Base-by-base conservation (phyloP, 2,888 invertebrate species). In the Eilema griseolum region DNA sequence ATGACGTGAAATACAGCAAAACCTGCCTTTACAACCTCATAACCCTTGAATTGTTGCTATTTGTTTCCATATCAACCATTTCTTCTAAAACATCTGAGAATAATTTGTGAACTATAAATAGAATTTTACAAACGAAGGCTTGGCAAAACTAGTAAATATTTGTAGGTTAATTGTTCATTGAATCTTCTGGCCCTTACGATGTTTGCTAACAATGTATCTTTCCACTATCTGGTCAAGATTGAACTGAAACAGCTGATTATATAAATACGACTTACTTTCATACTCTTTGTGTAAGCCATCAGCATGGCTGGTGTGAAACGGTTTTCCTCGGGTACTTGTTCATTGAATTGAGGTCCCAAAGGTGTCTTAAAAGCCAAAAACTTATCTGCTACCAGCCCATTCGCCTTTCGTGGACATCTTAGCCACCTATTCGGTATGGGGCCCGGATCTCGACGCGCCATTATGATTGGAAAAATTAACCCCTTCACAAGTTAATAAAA, bases 281-380 rank as follows among this genome's bases (percentile, higher is more conserved):
- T 96, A 73, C 96, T 96, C 91, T 97, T 98, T 88, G 98, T 96
- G 66, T 97, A 97, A 61, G 96, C 96, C 83, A 99, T 97, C 56
- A 99, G 94, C 98, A 99, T 99, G 66, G 97, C 96, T 0, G 99
- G 97, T 52, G 97, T 96, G 90, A 99, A 99, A 56, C 98, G 96
- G 90, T 97, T 97, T 85, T 97, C 97, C 77, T 97, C 97, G 3
- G 98, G 97, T 74, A 99, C 98, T 95, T 98, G 97, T 64, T 96
- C 96, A 90, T 99, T 97, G 89, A 97, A 99, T 69, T 96, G 96
- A 12, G 96, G 93, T 82, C 97, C 97, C 4, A 99, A 95, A 0
- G 99, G 99, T 3, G 99, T 99, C 93, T 99, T 99, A 90, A 99
- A 98, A 7, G 99, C 98, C 72, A 99, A 93, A 90, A 99, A 99